Conservation (phyloP, 2,888 invertebrate genomes). For the Drosophila leonis region DNA sequence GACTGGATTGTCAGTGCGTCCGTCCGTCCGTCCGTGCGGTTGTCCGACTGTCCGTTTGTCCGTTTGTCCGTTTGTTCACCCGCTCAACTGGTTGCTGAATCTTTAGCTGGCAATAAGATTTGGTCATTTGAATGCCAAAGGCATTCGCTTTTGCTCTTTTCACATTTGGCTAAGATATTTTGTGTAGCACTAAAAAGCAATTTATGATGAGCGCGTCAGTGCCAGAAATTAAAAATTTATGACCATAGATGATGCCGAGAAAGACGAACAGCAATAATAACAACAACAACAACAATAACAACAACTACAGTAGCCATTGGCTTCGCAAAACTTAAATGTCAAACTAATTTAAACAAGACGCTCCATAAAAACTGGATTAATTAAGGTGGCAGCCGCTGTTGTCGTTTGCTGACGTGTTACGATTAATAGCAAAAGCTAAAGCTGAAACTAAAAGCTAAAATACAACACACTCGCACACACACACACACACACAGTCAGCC, state of each 20-base stretch:
- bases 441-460: background rate
- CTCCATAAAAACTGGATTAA: constrained; percentile 78
- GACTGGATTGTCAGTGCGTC: constrained; percentile 1
- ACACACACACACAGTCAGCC: constrained; percentile 24
- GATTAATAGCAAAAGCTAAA: background rate
- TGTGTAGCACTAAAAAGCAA: constrained; percentile 60
- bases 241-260: constrained; percentile 41
- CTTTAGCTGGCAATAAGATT: constrained; percentile 40
- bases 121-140: constrained; percentile 79
- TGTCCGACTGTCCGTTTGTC: background rate
- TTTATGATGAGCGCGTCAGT: constrained; percentile 72
- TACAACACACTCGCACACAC: background rate
- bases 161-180: constrained; percentile 48
- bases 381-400: constrained; percentile 56
- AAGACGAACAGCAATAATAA: constrained; percentile 15
- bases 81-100: constrained; percentile 55
- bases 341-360: constrained; percentile 76
- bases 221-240: constrained; percentile 72
- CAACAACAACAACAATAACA: constrained; percentile 8
- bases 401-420: constrained; percentile 32
- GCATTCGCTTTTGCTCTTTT: constrained; percentile 60
- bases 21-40: background rate
- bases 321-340: constrained; percentile 71
- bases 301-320: constrained; percentile 28
- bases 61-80: constrained; percentile 25